A percentile compares a stretch with the other conserved stretches of the same genome.
Evolutionary conservation across 2,113 vertebrate species (phyloP).

Genomic region (Deroptyus accipitrinus): DNA sequence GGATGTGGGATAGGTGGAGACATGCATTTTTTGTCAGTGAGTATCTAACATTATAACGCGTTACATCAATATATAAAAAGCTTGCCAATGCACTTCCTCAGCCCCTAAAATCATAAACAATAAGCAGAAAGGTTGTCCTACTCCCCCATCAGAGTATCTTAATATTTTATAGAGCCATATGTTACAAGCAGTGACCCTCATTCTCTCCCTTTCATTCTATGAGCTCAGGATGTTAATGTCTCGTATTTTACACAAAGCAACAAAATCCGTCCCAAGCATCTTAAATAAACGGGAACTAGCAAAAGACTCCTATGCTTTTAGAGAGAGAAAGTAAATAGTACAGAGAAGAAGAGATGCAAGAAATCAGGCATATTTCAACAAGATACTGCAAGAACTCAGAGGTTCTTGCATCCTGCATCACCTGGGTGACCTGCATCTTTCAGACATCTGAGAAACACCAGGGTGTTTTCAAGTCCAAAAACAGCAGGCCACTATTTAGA

Average conservation of each 20-base stretch:
- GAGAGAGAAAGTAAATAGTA: not conserved
- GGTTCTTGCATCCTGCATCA: not conserved
- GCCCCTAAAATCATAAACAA: not conserved
- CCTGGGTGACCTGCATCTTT: not conserved
- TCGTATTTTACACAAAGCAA: not conserved
- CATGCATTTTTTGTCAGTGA: accelerated
- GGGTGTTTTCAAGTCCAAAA: not conserved
- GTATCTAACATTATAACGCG: accelerated
- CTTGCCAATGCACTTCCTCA: not conserved
- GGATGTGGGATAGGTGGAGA: not conserved
- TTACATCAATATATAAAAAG: not conserved
- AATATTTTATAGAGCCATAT: accelerated
- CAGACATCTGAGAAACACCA: not conserved
- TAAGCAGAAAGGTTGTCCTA: not conserved
- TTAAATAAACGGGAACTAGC: not conserved
- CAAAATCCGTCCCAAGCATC: not conserved
- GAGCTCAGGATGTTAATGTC: not conserved
- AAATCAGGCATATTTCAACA: not conserved
- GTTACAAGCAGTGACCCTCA: not conserved
- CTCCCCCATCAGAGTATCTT: not conserved
- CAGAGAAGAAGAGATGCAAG: not conserved
- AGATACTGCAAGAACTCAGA: not conserved
- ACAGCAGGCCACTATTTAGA: not conserved
- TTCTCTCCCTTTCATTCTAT: no score
- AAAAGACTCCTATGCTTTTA: not conserved